These are phyloP conservation scores for Aptenodytes forsteri DNA, from an alignment of 2,113 vertebrate species.

Conservation along the genomic window DNA sequence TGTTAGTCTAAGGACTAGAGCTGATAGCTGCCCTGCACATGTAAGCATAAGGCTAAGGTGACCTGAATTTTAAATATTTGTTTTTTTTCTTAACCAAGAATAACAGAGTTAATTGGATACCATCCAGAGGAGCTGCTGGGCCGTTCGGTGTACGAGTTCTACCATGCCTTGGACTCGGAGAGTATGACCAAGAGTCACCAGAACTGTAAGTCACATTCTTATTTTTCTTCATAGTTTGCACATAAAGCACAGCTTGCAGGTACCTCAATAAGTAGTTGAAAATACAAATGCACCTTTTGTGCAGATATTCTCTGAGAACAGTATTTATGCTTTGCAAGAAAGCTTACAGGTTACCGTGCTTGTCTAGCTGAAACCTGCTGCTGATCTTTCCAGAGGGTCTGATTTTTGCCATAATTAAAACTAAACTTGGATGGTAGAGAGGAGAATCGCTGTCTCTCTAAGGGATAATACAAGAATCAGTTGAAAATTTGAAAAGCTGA, in stretches of 20 bases:
- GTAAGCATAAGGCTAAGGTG: neutral
- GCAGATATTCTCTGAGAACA: neutral
- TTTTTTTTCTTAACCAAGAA: constrained; percentile 70
- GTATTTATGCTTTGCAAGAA: neutral
- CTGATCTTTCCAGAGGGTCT: neutral
- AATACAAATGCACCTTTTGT: neutral
- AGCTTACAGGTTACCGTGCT: neutral
- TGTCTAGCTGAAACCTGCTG: neutral
- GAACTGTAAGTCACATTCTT: constrained; percentile 80
- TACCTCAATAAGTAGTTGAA: neutral
- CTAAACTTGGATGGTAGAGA: neutral
- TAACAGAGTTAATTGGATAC: constrained; percentile 88
- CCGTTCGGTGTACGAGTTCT: constrained; percentile 90
- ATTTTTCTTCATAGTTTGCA: neutral
- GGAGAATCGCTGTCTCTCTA: neutral
- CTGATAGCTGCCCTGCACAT: neutral
- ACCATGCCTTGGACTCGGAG: constrained; percentile 87
- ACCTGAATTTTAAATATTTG: neutral
- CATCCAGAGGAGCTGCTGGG: constrained; percentile 88
- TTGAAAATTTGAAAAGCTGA: neutral
- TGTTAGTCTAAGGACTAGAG: neutral
- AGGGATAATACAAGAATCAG: neutral
- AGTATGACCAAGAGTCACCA: constrained; percentile 89
- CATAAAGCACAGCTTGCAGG: neutral
- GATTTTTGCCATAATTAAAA: neutral